These are phyloP conservation scores for Plectrocnemia conspersa DNA, from an alignment of 1,140 invertebrate genomes.

Conservation along the genomic window DNA sequence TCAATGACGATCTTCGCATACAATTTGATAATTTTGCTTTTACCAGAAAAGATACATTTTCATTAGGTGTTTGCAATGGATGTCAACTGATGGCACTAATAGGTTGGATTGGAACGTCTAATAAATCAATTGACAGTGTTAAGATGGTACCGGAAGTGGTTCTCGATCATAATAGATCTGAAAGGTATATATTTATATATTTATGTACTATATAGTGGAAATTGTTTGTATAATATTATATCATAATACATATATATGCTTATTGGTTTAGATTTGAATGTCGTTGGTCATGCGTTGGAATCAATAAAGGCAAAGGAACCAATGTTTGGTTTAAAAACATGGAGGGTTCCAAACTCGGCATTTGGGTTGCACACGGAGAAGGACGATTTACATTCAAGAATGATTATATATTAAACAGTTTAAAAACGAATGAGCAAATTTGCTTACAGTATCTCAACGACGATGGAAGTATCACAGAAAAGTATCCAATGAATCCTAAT, in stretches of 20 bases:
- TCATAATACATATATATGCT: too few relatives aligned
- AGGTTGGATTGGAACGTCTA: conserved; percentile 59
- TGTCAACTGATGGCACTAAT: conserved; percentile 91
- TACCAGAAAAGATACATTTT: conserved; percentile 78
- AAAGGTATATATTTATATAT: conserved; percentile 44
- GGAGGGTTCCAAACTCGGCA: conserved; percentile 77
- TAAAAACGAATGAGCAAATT: conserved; percentile 62
- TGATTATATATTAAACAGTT: conserved; percentile 49
- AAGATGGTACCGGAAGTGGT: conserved; percentile 60
- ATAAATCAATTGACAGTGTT: conserved; percentile 33
- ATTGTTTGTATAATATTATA: too few relatives aligned
- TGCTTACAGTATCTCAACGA: conserved; percentile 84
- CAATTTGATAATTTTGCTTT: conserved; percentile 72
- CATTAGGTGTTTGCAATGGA: conserved; percentile 95
- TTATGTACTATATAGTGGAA: background rate
- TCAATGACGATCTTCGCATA: conserved; percentile 57
- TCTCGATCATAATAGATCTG: conserved; percentile 81
- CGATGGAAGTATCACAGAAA: conserved; percentile 64
- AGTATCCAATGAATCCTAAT: conserved; percentile 92
- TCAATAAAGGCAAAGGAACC: conserved; percentile 53
- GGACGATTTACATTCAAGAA: conserved; percentile 67
- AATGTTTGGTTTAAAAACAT: conserved; percentile 86
- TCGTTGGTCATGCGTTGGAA: conserved; percentile 79
- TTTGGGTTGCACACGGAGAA: conserved; percentile 97
- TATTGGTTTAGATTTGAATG: conserved; percentile 71